Base-by-base conservation (phyloP, 1,140 invertebrate genomes). In the Mycetomoellerius zeteki region DNA sequence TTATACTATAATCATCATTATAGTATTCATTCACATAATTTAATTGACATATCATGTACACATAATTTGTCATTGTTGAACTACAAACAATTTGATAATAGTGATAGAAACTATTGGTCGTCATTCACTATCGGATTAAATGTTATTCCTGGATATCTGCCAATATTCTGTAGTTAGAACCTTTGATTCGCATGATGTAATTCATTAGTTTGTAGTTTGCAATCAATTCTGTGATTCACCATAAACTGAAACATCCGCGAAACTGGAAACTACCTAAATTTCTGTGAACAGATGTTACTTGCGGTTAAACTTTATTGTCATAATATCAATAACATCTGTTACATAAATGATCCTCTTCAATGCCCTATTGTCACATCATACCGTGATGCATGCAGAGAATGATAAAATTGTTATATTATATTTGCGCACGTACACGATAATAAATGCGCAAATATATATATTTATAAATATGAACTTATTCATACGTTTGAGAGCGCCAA, bases 201-300 rank as follows among this genome's bases (percentile, higher is more conserved):
- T 62, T 75, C 43, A 60, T 73, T 73, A 47, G 54, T 30, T 19
- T 50, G 47, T 50, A 82, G 54, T 52, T 75, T 54, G 47, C 47
- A 54, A 84, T 75, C 80, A 75, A 73, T 27, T 73, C 37, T 37
- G 54, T 43, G 21, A 60, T 84, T 75, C n/a, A 21, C 1, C 24
- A n/a, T 73, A 62, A n/a, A 84, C 16, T 30, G 65, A 58, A 84
- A 60, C 37, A 33, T 43, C 16, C 24, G 1, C 8, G 33, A 65
- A 69, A 56, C 37, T 33, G 30, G 60, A 33, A 58, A 67, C 71
- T 43, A 24, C 24, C 43, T 50, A 76, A 71, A 71, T 69, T 71
- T 87, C 82, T 69, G 58, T 37, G 8, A 30, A 24, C 60, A 67
- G 80, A 84, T 75, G 80, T 84, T 84, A 84, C 69, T 84, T 75